Conservation (phyloP, 2,113 vertebrate genomes). For the Entelurus aequoreus region DNA sequence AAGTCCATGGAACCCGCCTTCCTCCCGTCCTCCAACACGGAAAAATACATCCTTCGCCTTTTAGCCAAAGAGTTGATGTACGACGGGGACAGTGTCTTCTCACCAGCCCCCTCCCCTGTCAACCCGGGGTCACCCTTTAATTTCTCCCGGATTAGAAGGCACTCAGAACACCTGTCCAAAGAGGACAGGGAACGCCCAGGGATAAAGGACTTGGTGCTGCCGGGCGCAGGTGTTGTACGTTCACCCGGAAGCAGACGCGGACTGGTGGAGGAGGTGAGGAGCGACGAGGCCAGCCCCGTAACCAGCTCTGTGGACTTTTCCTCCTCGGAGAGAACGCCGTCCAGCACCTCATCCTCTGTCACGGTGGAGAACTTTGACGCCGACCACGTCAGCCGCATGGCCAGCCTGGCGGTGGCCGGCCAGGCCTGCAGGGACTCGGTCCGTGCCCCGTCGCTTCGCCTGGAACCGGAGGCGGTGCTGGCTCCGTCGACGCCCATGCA, state of each 20-base stretch:
- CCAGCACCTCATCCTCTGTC: slow-evolving; percentile 56
- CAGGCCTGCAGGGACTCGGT: slow-evolving; percentile 62
- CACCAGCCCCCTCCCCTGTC: slow-evolving; percentile 35
- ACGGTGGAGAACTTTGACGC: slow-evolving; percentile 64
- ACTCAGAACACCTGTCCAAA: slow-evolving; percentile 68
- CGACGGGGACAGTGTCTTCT: slow-evolving; percentile 50
- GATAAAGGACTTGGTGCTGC: slow-evolving; percentile 77
- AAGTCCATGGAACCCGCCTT: slow-evolving; percentile 83
- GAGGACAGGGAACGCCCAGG: slow-evolving; percentile 52
- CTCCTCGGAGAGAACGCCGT: slow-evolving; percentile 67
- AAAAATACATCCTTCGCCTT: slow-evolving; percentile 81
- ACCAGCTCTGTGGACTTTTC: slow-evolving; percentile 74
- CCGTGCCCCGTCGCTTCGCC: slow-evolving; percentile 67
- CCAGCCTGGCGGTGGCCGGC: slow-evolving; percentile 51
- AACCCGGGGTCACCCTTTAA: slow-evolving; percentile 48
- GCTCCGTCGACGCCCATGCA: slow-evolving; percentile 39
- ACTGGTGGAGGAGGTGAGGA: slow-evolving; percentile 83
- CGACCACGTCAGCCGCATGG: slow-evolving; percentile 61
- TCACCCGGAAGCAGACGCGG: slow-evolving; percentile 68
- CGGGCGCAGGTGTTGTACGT: slow-evolving; percentile 57
- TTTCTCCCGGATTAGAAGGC: slow-evolving; percentile 70
- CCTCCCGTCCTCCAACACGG: slow-evolving; percentile 86
- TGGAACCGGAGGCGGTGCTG: slow-evolving; percentile 44
- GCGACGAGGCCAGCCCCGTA: slow-evolving; percentile 71
- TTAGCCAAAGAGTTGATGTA: slow-evolving; percentile 74